Conservation (phyloP, 2,113 vertebrate species). For the Epinephelus moara region DNA sequence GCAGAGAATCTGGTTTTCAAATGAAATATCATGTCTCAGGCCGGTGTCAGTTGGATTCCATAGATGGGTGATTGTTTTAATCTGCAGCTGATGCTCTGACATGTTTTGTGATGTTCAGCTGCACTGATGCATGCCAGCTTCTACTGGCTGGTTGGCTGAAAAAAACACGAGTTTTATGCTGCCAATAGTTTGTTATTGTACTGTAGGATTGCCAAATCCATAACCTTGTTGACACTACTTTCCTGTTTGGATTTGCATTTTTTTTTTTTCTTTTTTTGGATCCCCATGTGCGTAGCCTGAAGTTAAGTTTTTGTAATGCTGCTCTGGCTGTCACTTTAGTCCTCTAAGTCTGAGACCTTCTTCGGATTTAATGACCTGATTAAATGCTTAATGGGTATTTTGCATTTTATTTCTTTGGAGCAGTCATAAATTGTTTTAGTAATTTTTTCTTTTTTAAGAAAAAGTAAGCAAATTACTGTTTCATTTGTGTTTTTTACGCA, state of each 20-base stretch:
- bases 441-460: not conserved
- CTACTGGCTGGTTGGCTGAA: constrained; percentile 26
- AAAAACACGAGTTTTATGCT: constrained; percentile 11
- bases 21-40: constrained; percentile 9
- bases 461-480: not conserved
- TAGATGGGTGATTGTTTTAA: constrained; percentile 36
- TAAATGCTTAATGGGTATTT: constrained; percentile 22
- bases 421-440: not conserved
- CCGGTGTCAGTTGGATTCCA: constrained; percentile 13
- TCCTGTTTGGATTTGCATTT: constrained; percentile 8
- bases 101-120: constrained; percentile 40
- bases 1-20: constrained; percentile 23
- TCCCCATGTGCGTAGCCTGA: not conserved
- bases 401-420: not conserved
- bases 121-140: constrained; percentile 32
- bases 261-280: not conserved
- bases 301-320: not conserved
- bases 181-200: constrained; percentile 41
- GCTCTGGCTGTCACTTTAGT: constrained; percentile 18
- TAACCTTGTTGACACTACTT: constrained; percentile 41
- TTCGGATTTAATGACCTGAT: constrained; percentile 9
- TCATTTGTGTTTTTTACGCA: not conserved
- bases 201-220: constrained; percentile 28
- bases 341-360: constrained; percentile 2
- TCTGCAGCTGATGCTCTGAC: constrained; percentile 40